A percentile compares a stretch with the other conserved stretches of the same genome.
These are phyloP conservation scores for Drosophila pseudoananassae DNA, from an alignment of 1,140 invertebrate species.

Conservation along the genomic window DNA sequence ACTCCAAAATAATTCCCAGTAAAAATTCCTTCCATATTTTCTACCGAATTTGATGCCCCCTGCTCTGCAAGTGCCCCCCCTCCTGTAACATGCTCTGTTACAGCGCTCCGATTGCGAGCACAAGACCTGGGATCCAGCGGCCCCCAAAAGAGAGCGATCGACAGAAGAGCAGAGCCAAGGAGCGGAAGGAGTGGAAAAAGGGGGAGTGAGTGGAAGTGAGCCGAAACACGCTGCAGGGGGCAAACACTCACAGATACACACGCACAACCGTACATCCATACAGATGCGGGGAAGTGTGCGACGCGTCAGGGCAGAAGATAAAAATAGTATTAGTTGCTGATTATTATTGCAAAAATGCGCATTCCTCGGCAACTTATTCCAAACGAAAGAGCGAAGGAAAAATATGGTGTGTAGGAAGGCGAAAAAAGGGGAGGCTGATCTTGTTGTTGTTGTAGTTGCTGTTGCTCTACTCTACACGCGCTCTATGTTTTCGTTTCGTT, in stretches of 20 bases:
- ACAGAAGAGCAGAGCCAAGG: conserved; percentile 3
- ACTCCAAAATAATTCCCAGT: background rate
- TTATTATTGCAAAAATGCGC: conserved; percentile 83
- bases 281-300: conserved; percentile 22
- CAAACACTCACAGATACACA: conserved; percentile 46
- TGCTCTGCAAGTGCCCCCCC: background rate
- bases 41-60: background rate
- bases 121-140: conserved; percentile 15
- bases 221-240: conserved; percentile 44
- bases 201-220: conserved; percentile 23
- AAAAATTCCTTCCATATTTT: background rate
- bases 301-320: conserved; percentile 72
- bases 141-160: conserved; percentile 28
- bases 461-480: conserved; percentile 58
- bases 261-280: conserved; percentile 9
- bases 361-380: conserved; percentile 77
- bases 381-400: conserved; percentile 17
- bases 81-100: background rate
- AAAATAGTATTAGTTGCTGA: conserved; percentile 83
- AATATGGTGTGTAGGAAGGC: conserved; percentile 1
- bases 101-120: background rate
- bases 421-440: conserved; percentile 31
- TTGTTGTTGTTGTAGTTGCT: conserved; percentile 27
- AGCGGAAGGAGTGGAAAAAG: background rate
- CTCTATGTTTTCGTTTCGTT: conserved; percentile 78